phyloP scores from a whole-genome alignment of 2,888 invertebrate genomes.

The Argynnis bischoffii region DNA sequence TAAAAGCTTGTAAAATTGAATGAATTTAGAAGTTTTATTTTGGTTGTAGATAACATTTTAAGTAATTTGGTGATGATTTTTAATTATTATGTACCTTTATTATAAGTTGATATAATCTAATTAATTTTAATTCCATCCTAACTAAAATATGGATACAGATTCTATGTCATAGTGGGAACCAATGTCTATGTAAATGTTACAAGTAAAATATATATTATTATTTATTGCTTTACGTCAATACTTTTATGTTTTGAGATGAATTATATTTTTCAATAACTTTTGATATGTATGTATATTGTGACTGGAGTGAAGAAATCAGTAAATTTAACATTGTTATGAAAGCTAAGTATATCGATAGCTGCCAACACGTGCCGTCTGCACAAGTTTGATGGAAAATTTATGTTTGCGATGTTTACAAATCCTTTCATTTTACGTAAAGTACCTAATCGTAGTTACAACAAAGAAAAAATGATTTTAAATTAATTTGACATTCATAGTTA shows the following conservation, averaged over 20 bases:
- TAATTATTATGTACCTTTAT: slow-evolving; percentile 1
- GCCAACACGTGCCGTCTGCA: slow-evolving; percentile 70
- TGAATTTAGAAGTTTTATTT: not conserved
- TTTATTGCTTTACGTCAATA: slow-evolving; percentile 38
- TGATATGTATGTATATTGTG: slow-evolving; percentile 47
- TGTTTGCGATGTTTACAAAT: slow-evolving; percentile 51
- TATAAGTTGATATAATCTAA: too few relatives aligned
- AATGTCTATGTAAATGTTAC: not conserved
- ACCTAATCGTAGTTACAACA: not conserved
- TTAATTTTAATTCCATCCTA: too few relatives aligned
- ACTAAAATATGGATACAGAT: not conserved
- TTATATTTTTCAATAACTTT: slow-evolving; percentile 42
- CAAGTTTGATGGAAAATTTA: slow-evolving; percentile 58
- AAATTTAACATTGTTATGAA: slow-evolving; percentile 62
- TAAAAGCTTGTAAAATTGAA: not conserved
- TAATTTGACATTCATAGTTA: not conserved
- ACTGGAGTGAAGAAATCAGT: slow-evolving; percentile 49
- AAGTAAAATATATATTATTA: slow-evolving; percentile 7
- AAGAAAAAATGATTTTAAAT: not conserved
- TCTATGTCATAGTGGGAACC: not conserved
- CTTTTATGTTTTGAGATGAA: slow-evolving; percentile 39
- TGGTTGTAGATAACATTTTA: slow-evolving; percentile 8
- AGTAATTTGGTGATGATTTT: slow-evolving; percentile 3
- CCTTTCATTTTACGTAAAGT: slow-evolving; percentile 29
- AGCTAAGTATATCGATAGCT: slow-evolving; percentile 57